Base-by-base conservation (phyloP, 2,113 vertebrate genomes). In the Scolopax mira region DNA sequence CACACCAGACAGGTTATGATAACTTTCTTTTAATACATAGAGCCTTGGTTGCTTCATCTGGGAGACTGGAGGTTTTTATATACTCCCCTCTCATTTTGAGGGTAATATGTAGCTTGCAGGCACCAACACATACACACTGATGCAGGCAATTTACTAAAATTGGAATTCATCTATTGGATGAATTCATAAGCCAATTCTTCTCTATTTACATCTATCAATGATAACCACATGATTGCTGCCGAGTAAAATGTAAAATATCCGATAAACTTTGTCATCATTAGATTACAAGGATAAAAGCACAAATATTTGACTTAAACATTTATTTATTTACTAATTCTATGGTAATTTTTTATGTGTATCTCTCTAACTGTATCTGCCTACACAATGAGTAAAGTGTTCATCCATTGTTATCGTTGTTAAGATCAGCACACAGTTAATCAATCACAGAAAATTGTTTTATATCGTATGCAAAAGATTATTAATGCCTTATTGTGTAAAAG, bases 401-500 rank as follows among this genome's bases (percentile, higher is more conserved):
- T 96, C 95, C 87, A 83, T 96, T 97, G 96, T 97, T 97, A 97
- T 97, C 69, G 8, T 80, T 80, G 78, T 93, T 97, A 97, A 91
- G 92, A 97, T 97, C 96, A 96, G 85, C 95, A 92, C 92, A 72
- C 39, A 87, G 96, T 97, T 98, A 97, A 98, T 98, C 98, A 97
- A 97, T 98, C 97, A 97, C 94, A 96, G 96, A 97, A 97, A 97
- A 97, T 97, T 97, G 96, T 91, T 97, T 97, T 96, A 91, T 97
- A 97, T 97, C 48, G 1, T 86, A 91, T 73, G 84, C 93, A 96
- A 96, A 97, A 94, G 93, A 97, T 98, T 98, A 98, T 97, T 96
- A 98, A 98, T 98, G 97, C 93, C 92, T 94, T 95, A 87, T 96
- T 98, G 95, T 97, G 88, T 97, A 97, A 98, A 97, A 98, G 97